Evolutionary conservation across 2,797 vertebrate species (phyloP).

Genomic region (Enteromius afrohamiltoni): DNA sequence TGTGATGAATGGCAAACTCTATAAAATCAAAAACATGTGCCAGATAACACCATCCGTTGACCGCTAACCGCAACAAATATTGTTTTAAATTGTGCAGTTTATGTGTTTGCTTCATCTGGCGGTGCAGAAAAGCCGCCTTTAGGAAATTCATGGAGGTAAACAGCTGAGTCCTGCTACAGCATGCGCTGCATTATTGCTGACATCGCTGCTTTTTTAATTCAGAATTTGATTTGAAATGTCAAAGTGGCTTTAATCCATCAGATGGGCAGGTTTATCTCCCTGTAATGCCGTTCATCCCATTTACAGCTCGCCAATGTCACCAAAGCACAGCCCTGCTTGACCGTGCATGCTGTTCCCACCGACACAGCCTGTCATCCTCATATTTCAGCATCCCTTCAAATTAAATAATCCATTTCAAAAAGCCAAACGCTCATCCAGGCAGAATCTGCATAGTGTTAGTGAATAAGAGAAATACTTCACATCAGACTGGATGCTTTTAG

Average conservation of each 20-base stretch:
- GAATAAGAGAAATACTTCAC: not conserved
- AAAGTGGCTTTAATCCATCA: conserved; percentile 78
- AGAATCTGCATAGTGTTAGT: not conserved
- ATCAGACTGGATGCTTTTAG: not conserved
- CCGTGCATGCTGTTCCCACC: not conserved
- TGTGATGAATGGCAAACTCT: not conserved
- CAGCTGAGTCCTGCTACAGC: not conserved
- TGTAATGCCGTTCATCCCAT: conserved; percentile 77
- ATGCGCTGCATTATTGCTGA: conserved; percentile 34
- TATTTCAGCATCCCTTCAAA: conserved; percentile 1
- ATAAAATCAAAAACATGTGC: not conserved
- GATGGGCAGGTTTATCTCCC: conserved; percentile 76
- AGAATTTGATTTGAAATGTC: conserved; percentile 77
- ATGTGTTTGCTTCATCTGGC: not conserved
- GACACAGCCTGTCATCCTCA: not conserved
- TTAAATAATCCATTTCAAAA: conserved; percentile 2
- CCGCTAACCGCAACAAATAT: not conserved
- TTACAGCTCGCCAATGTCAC: conserved; percentile 73
- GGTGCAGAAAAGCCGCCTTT: not conserved
- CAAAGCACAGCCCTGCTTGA: not conserved
- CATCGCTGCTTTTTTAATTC: conserved; percentile 61
- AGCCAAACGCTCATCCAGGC: not conserved
- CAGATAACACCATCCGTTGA: not conserved
- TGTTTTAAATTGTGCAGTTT: not conserved
- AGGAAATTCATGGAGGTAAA: conserved; percentile 15